A percentile compares a stretch with the other conserved stretches of the same genome.
Conservation (phyloP, 2,113 vertebrate species). For the Myiopsitta monachus region DNA sequence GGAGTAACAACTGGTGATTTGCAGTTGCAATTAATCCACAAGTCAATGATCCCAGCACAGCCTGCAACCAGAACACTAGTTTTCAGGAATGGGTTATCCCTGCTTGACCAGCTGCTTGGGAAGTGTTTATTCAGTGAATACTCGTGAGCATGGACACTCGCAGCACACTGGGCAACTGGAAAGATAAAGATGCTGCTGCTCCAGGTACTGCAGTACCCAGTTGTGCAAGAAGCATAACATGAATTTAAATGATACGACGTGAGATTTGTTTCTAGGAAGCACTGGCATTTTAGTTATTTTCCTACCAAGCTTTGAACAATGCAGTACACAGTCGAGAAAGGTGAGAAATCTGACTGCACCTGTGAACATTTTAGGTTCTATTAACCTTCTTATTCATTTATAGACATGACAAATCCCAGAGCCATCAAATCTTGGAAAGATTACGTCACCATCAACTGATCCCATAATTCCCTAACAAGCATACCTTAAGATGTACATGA, state of each 20-base stretch:
- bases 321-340: not conserved
- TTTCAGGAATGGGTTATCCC: not conserved
- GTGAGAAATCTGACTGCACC: not conserved
- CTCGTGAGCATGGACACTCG: not conserved
- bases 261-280: not conserved
- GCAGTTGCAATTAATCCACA: not conserved
- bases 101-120: not conserved
- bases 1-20: not conserved
- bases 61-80: not conserved
- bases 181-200: not conserved
- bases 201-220: not conserved
- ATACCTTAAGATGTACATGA: not conserved
- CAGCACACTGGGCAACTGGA: not conserved
- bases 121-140: not conserved
- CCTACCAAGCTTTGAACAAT: not conserved
- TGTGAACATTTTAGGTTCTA: not conserved
- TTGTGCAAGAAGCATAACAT: not conserved
- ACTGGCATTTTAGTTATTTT: not conserved
- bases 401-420: not conserved
- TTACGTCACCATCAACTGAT: not conserved
- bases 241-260: not conserved
- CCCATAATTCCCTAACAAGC: not conserved
- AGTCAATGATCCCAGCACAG: not conserved
- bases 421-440: not conserved
- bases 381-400: not conserved